Conservation (phyloP, 2,113 vertebrate species). For the Petromus typicus region DNA sequence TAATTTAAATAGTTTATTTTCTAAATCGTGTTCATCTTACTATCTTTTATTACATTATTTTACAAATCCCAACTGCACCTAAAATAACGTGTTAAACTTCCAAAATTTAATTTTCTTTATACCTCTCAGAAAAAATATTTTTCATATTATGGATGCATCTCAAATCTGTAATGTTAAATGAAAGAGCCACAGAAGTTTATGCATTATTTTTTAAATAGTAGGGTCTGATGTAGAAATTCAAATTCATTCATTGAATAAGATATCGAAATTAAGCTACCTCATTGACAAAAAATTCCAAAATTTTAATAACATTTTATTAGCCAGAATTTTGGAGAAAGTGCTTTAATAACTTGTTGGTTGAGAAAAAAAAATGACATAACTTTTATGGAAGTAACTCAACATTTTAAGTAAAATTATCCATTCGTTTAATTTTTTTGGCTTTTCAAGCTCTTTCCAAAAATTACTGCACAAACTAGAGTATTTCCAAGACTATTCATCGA, state of each 20-base stretch:
- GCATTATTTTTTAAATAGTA: not conserved
- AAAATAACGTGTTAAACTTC: not conserved
- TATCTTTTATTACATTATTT: not conserved
- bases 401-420: constrained; percentile 27
- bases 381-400: not conserved
- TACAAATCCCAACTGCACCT: not conserved
- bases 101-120: not conserved
- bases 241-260: not conserved
- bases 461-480: not conserved
- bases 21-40: not conserved
- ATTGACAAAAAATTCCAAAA: not conserved
- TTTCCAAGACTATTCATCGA: constrained; percentile 9
- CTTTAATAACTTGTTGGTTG: not conserved
- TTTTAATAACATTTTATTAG: not conserved
- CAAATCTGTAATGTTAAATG: not conserved
- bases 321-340: not conserved
- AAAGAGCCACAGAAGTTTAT: not conserved
- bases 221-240: not conserved
- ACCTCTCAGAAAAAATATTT: not conserved
- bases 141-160: not conserved
- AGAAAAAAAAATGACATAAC: not conserved
- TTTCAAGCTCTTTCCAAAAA: not conserved
- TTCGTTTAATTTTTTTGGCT: not conserved
- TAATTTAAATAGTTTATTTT: constrained; percentile 42
- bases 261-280: not conserved